These are phyloP conservation scores for Okapia johnstoni DNA, from an alignment of 2,113 vertebrate species.

Conservation along the genomic window DNA sequence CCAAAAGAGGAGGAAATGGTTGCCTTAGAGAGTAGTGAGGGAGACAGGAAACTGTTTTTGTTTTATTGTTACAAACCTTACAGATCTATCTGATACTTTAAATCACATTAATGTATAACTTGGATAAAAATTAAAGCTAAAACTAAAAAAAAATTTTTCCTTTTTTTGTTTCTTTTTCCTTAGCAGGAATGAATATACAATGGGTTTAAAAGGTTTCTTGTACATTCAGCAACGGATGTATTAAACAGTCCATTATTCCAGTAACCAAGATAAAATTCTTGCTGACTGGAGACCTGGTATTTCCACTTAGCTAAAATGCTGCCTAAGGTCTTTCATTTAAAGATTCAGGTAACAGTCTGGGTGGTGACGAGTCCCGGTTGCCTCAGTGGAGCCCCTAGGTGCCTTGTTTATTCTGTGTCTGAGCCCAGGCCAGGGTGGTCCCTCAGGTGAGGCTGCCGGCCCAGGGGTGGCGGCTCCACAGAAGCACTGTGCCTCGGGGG, in stretches of 20 bases:
- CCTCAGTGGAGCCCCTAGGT: background rate
- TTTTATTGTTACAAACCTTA: background rate
- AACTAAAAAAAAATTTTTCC: background rate
- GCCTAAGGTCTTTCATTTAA: background rate
- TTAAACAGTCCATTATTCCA: background rate
- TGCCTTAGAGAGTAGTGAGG: background rate
- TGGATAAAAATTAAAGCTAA: background rate
- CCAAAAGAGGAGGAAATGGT: background rate
- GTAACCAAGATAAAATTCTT: constrained; percentile 10
- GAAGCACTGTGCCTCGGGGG: no score
- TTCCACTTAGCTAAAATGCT: background rate
- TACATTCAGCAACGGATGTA: background rate
- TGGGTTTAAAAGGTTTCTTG: constrained; percentile 14
- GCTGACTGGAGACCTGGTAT: background rate
- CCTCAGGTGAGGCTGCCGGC: background rate
- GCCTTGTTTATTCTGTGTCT: background rate
- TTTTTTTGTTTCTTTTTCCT: background rate
- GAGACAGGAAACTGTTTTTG: background rate
- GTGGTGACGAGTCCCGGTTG: background rate
- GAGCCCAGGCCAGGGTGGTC: background rate
- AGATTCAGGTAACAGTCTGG: background rate
- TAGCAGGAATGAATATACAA: background rate
- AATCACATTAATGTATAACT: background rate
- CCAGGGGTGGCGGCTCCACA: rapidly evolving
- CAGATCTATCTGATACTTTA: background rate